phyloP scores from a whole-genome alignment of 2,797 vertebrate species.

The Micromesistius poutassou region DNA sequence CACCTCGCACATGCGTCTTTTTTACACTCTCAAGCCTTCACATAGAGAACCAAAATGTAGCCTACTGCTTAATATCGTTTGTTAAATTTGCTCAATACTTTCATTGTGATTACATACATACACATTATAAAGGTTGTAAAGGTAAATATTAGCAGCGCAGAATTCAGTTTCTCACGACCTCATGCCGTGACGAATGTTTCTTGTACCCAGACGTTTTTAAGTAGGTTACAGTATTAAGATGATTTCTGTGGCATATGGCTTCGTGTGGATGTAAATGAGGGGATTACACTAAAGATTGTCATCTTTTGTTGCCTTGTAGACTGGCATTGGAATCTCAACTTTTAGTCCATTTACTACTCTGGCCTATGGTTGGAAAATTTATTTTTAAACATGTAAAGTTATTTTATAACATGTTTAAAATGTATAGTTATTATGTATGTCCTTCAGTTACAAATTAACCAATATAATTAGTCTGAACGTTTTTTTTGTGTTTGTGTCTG shows the following conservation, averaged over 20 bases:
- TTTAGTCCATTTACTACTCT: background rate
- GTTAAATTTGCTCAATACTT: background rate
- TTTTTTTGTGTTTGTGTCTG: too few relatives aligned
- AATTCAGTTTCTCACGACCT: background rate
- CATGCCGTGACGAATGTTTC: background rate
- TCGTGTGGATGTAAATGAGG: background rate
- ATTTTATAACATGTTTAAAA: too few relatives aligned
- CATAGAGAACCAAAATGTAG: background rate
- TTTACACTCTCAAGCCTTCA: background rate
- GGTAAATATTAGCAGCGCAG: background rate
- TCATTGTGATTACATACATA: background rate
- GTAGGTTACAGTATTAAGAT: background rate
- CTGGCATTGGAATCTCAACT: background rate
- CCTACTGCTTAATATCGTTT: background rate
- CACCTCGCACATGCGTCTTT: slow-evolving; percentile 28
- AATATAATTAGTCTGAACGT: background rate
- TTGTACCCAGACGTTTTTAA: background rate
- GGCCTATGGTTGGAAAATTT: too few relatives aligned
- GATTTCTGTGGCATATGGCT: background rate
- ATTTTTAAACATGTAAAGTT: too few relatives aligned
- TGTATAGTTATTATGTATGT: too few relatives aligned
- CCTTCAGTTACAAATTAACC: background rate
- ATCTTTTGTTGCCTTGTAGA: background rate
- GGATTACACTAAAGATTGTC: background rate
- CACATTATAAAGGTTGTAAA: background rate